These are phyloP conservation scores for Triplophysa tibetana DNA, from an alignment of 2,113 vertebrate species.

Conservation along the genomic window DNA sequence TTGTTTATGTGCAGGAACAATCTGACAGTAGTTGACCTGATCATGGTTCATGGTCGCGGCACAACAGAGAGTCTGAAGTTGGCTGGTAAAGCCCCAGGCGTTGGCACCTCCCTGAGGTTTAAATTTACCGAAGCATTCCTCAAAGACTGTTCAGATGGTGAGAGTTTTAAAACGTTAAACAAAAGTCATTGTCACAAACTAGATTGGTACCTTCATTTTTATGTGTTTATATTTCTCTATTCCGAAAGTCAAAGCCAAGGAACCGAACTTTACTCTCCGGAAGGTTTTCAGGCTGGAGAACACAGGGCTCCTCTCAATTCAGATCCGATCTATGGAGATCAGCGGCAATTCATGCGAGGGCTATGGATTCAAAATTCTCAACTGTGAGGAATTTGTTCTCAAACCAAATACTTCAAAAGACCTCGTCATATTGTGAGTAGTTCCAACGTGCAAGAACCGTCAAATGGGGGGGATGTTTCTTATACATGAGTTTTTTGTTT, in stretches of 20 bases:
- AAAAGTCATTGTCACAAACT: background rate
- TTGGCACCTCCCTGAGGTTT: constrained; percentile 90
- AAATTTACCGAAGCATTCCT: constrained; percentile 95
- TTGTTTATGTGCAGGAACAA: constrained; percentile 83
- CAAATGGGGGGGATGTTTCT: background rate
- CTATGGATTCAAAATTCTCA: constrained; percentile 97
- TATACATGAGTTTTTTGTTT: background rate
- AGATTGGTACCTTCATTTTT: background rate
- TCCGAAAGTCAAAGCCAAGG: constrained; percentile 85
- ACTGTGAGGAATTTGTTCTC: constrained; percentile 94
- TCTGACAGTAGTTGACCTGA: constrained; percentile 89
- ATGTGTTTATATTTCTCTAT: constrained; percentile 44
- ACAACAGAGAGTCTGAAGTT: constrained; percentile 89
- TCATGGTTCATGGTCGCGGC: constrained; percentile 90
- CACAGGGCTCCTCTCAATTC: constrained; percentile 88
- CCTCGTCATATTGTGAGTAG: constrained; percentile 92
- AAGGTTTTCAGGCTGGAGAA: constrained; percentile 95
- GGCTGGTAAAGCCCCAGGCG: constrained; percentile 87
- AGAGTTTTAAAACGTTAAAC: constrained; percentile 61
- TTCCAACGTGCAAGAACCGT: background rate
- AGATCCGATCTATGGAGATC: constrained; percentile 85
- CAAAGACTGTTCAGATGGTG: constrained; percentile 95
- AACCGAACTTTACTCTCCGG: constrained; percentile 93
- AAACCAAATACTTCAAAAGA: constrained; percentile 94
- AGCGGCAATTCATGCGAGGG: constrained; percentile 92